These are phyloP conservation scores for Manduca sexta DNA, from an alignment of 1,140 invertebrate genomes.

Conservation along the genomic window DNA sequence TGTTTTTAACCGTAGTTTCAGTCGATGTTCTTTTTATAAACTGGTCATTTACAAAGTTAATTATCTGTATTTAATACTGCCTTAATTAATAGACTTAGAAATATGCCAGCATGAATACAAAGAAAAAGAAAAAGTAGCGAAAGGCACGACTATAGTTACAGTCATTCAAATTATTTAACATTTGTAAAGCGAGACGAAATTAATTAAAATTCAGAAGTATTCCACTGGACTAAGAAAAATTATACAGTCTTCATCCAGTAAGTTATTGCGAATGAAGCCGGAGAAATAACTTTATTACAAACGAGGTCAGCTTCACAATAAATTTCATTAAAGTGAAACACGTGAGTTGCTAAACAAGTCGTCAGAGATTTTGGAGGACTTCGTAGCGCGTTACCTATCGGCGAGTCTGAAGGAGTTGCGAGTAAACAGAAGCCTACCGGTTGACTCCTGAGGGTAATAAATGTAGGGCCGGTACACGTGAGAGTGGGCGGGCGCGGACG, in stretches of 20 bases:
- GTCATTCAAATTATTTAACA: too few species aligned
- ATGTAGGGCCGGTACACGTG: constrained; percentile 38
- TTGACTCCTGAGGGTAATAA: constrained; percentile 12
- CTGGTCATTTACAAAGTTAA: too few species aligned
- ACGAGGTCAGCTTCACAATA: constrained; percentile 28
- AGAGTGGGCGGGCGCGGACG: constrained; percentile 14
- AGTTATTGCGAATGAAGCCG: constrained; percentile 23
- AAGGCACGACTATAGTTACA: too few species aligned
- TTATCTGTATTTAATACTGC: too few species aligned
- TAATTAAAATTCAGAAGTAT: not conserved
- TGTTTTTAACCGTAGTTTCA: too few species aligned
- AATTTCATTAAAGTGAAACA: constrained; percentile 35
- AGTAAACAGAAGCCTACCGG: constrained; percentile 45
- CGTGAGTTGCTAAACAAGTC: constrained; percentile 51
- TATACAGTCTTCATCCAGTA: constrained; percentile 18
- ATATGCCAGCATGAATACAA: too few species aligned
- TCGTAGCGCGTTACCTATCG: constrained; percentile 45
- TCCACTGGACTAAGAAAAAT: constrained; percentile 2
- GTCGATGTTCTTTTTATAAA: too few species aligned
- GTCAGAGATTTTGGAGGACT: constrained; percentile 47
- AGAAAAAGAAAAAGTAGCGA: too few species aligned
- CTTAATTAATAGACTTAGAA: too few species aligned
- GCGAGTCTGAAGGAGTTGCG: constrained; percentile 41
- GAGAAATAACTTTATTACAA: constrained; percentile 27
- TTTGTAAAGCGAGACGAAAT: not conserved